Percentiles rank a stretch among this genome's conserved stretches.
Evolutionary conservation across 1,140 invertebrate genomes (phyloP).

Genomic region (Nomia melanderi): DNA sequence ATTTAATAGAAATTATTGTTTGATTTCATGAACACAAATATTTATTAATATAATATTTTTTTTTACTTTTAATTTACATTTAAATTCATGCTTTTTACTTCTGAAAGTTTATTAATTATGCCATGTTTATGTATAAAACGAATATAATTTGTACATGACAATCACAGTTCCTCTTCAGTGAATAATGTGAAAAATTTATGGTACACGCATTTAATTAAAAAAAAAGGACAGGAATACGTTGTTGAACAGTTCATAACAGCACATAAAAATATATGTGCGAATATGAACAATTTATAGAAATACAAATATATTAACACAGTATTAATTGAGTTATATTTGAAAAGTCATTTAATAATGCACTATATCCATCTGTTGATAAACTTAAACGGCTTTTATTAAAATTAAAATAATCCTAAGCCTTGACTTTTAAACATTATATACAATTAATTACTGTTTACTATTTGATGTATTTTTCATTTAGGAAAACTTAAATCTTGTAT

Average conservation of each 20-base stretch:
- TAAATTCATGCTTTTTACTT: background rate
- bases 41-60: background rate
- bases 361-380: slow-evolving; percentile 9
- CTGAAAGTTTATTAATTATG: too few relatives aligned
- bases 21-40: background rate
- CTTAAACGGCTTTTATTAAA: background rate
- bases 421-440: background rate
- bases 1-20: background rate
- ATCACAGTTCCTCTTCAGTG: slow-evolving; percentile 5
- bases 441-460: slow-evolving; percentile 1
- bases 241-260: slow-evolving; percentile 29
- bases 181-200: slow-evolving; percentile 12
- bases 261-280: slow-evolving; percentile 25
- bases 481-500: too few relatives aligned
- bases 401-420: background rate
- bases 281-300: background rate
- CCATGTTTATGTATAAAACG: slow-evolving; percentile 11
- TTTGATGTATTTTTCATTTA: slow-evolving; percentile 3
- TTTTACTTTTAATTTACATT: background rate
- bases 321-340: background rate
- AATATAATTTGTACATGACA: slow-evolving; percentile 19
- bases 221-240: slow-evolving; percentile 6
- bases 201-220: slow-evolving; percentile 8
- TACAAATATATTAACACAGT: slow-evolving; percentile 14
- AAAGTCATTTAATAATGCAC: background rate